Base-by-base conservation (phyloP, 2,797 vertebrate species). In the Siniperca undulata region DNA sequence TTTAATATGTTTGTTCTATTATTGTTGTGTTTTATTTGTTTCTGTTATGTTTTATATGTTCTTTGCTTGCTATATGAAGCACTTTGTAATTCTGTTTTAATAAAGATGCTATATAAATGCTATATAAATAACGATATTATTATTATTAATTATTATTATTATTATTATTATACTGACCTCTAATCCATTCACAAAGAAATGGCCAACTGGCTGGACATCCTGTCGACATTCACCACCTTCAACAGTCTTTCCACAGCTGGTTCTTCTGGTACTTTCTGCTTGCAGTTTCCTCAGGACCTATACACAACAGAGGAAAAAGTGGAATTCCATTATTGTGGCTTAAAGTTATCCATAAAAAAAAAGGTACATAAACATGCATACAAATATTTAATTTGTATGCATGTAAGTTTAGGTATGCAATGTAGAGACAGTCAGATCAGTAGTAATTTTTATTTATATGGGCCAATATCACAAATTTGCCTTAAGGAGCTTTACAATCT, bases 101-200 rank as follows among this genome's bases (percentile, higher is more conserved):
- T 30, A 30, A 30, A n/a, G n/a, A 3, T 30, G 30, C 30, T 30
- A 30, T 30, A 30, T 30, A 30, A 30, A 3, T 30, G 30, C 30
- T 30, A 30, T 30, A 30, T 30, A 30, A 30, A 30, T 30, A 30
- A 30, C 3, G 30, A 30, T 30, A 30, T 30, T 30, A 30, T 30
- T 30, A 27, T 27, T 27, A 27, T 27, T 27, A 27, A 27, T 27
- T 27, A 27, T 27, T 27, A 27, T 27, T 27, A 27, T 27, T 27
- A 30, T 30, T 30, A 30, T 30, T 30, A 30, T 30, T 30, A 30
- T 52, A 85, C 95, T 95, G 83, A 95, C 96, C 96, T 93, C 86
- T 89, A 91, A 86, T 93, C 91, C 94, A 90, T 92, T 95, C 89
- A 96, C 80, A 89, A 91, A 86, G 88, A 94, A 92, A 85, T 0